Evolutionary conservation across 2,113 vertebrate genomes (phyloP).

Genomic region (Colistium nudipinnis): DNA sequence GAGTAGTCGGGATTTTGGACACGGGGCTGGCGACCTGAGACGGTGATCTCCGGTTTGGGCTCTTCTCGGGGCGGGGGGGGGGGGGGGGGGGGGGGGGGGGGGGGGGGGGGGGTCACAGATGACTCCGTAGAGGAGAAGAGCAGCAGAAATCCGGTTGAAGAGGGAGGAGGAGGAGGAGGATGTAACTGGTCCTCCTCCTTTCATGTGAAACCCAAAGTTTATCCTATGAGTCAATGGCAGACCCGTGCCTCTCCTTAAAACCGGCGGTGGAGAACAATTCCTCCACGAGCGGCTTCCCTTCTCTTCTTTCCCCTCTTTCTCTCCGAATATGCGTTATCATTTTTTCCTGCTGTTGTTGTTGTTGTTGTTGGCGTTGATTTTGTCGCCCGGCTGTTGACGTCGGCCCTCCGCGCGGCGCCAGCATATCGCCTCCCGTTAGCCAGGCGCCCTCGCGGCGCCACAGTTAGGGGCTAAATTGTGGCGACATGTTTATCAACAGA

Average conservation of each 20-base stretch:
- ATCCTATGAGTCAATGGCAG: constrained; percentile 81
- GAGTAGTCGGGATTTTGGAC: constrained; percentile 25
- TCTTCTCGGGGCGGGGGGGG: constrained; percentile 44
- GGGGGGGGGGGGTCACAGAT: constrained; percentile 69
- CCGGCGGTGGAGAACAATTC: constrained; percentile 81
- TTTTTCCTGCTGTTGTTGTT: too few relatives aligned
- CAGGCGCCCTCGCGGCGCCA: constrained; percentile 48
- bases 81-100: constrained; percentile 52
- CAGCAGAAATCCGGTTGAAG: constrained; percentile 78
- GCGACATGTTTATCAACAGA: constrained; percentile 76
- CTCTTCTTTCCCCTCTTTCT: background rate
- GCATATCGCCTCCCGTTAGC: constrained; percentile 21
- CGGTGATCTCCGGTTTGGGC: constrained; percentile 47
- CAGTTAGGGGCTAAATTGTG: constrained; percentile 56
- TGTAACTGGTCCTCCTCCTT: constrained; percentile 73
- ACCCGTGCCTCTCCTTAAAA: constrained; percentile 78
- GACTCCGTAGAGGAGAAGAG: constrained; percentile 68
- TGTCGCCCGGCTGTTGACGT: constrained; percentile 54
- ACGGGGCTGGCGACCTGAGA: constrained; percentile 40
- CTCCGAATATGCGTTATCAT: too few relatives aligned
- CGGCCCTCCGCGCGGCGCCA: constrained; percentile 36
- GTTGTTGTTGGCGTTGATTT: constrained; percentile 30
- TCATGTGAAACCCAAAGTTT: constrained; percentile 80
- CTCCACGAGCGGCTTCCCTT: constrained; percentile 52
- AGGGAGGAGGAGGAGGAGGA: constrained; percentile 31